Percentiles rank a stretch among this genome's conserved stretches.
These are phyloP conservation scores for Yponomeuta cagnagella DNA, from an alignment of 2,888 invertebrate species.

Conservation along the genomic window DNA sequence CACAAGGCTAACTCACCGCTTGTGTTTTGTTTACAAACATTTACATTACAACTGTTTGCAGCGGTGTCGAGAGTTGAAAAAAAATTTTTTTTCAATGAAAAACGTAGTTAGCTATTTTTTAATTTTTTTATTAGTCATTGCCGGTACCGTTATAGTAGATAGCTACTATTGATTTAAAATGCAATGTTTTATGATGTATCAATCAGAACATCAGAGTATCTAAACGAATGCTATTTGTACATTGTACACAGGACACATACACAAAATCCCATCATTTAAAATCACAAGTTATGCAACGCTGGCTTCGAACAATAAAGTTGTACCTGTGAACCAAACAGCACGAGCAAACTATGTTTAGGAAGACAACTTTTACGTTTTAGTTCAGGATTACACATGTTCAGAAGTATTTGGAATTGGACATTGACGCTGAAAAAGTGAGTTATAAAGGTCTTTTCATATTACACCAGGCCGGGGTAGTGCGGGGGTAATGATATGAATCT, in stretches of 20 bases:
- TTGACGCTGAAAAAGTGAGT: background rate
- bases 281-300: background rate
- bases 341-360: background rate
- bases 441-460: too few relatives aligned
- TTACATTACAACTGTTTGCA: background rate
- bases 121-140: slow-evolving; percentile 66
- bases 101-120: slow-evolving; percentile 33
- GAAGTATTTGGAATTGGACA: background rate
- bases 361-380: background rate
- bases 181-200: slow-evolving; percentile 54
- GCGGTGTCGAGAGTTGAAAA: background rate
- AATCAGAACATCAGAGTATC: slow-evolving; percentile 42
- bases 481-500: too few relatives aligned
- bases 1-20: background rate
- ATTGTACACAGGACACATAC: slow-evolving; percentile 61
- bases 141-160: slow-evolving; percentile 54
- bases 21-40: background rate
- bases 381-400: background rate
- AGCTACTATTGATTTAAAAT: slow-evolving; percentile 56
- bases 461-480: too few relatives aligned
- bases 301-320: background rate
- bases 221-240: slow-evolving; percentile 64
- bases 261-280: slow-evolving; percentile 16
- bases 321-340: background rate
- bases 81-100: background rate